Conservation (phyloP, 2,888 invertebrate genomes). For the Apantesis nais region DNA sequence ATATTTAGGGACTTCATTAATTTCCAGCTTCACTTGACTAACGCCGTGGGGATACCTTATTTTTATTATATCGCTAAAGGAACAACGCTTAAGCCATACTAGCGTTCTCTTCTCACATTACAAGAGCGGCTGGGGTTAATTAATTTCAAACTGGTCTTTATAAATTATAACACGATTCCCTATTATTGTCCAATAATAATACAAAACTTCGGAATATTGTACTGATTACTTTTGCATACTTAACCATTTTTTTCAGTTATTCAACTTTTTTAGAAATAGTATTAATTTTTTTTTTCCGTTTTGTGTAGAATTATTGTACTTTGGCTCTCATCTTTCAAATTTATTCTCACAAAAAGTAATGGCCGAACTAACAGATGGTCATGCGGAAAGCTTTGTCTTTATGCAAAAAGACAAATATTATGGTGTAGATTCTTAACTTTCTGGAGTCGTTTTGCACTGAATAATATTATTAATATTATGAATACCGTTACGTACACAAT, state of each 20-base stretch:
- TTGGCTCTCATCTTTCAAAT: slow-evolving; percentile 4
- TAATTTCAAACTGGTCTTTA: slow-evolving; percentile 57
- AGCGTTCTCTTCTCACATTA: slow-evolving; percentile 38
- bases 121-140: slow-evolving; percentile 45
- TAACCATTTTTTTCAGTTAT: neutral
- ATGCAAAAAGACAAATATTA: neutral
- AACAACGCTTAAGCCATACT: slow-evolving; percentile 25
- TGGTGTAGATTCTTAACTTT: neutral
- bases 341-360: neutral
- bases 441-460: neutral
- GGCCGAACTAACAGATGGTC: neutral
- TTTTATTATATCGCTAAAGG: slow-evolving; percentile 14
- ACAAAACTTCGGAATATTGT: neutral
- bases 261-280: no score
- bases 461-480: neutral
- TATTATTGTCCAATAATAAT: slow-evolving; percentile 48
- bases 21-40: neutral
- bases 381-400: neutral
- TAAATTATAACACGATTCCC: slow-evolving; percentile 57
- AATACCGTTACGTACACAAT: neutral
- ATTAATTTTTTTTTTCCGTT: no score
- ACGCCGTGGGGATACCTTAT: neutral
- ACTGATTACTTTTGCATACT: neutral
- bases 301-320: no score
- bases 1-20: neutral